Base-by-base conservation (phyloP, 2,888 invertebrate species). In the Pherbina coryleti region DNA sequence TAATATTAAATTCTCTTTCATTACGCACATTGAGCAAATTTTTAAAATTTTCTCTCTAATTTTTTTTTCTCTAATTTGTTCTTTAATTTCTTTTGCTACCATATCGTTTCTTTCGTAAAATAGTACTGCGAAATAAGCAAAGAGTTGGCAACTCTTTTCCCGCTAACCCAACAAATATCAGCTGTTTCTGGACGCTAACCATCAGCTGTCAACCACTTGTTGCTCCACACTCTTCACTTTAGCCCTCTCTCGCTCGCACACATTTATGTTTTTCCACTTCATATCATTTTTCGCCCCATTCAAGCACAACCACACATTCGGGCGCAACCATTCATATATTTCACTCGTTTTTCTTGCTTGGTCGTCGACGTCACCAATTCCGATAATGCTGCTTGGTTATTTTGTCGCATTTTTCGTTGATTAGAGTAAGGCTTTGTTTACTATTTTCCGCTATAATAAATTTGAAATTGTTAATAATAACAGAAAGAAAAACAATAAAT, bases 331-430 rank as follows among this genome's bases (percentile, higher is more conserved):
- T 55, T 22, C 22, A n/a, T 55, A n/a, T 55, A 4, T 5, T 22
- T 19, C 22, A 11, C 55, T 22, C 19, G 22, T 55, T 22, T 53
- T 70, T 70, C 49, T 14, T 55, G 25, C 22, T 70, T 31, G 28
- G 19, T 71, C 55, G 71, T 71, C 71, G 71, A 71, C 71, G 71
- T 71, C 71, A 71, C 34, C 71, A 71, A 71, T 71, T 53, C 37
- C n/a, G n/a, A 22, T 22, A 22, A 19, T 60, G 57, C 14, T 60
- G 57, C 19, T n/a, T 9, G 19, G 19, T 8, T 9, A 22, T 67
- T 67, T 44, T 67, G 5, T 28, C 19, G 67, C 22, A 14, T 67
- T 66, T 31, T n/a, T 34, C 37, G 67, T 49, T n/a, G 17, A 25
- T 60, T 60, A 25, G 5, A n/a, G 4, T 60, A 25, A 28, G 7